Conservation (phyloP, 2,797 vertebrate species). For the Labroides dimidiatus region DNA sequence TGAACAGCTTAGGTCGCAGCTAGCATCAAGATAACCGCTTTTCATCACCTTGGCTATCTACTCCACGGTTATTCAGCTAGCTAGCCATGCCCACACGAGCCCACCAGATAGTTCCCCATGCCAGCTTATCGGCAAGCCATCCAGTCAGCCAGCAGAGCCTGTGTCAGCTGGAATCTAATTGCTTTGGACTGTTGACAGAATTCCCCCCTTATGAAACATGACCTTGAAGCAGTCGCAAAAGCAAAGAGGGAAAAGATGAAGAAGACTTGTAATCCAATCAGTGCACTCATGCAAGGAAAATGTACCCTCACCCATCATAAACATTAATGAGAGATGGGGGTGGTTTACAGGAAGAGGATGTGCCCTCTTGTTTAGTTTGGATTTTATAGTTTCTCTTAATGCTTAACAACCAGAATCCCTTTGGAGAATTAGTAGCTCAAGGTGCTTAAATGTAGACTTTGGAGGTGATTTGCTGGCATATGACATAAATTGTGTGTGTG, state of each 20-base stretch:
- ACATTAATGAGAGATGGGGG: conserved; percentile 40
- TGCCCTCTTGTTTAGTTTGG: conserved; percentile 41
- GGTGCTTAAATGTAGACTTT: conserved; percentile 44
- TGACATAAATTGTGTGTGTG: conserved; percentile 35
- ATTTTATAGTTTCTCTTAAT: conserved; percentile 62
- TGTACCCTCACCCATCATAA: conserved; percentile 50
- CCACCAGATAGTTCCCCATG: conserved; percentile 23
- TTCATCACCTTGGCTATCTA: conserved; percentile 43
- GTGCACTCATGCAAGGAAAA: conserved; percentile 43
- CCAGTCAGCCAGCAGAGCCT: conserved; percentile 37
- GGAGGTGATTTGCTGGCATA: conserved; percentile 48
- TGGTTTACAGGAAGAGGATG: conserved; percentile 57
- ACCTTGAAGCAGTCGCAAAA: conserved; percentile 47
- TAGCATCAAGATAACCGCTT: conserved; percentile 45
- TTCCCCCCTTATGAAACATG: conserved; percentile 48
- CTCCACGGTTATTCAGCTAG: neutral
- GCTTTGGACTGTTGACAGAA: conserved; percentile 63
- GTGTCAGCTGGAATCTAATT: conserved; percentile 63
- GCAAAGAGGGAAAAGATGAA: conserved; percentile 23
- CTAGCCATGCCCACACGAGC: conserved; percentile 12
- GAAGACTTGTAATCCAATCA: conserved; percentile 56
- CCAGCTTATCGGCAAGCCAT: conserved; percentile 39
- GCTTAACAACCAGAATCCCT: conserved; percentile 41
- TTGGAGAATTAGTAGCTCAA: conserved; percentile 50
- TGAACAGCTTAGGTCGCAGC: conserved; percentile 44